A percentile compares a stretch with the other conserved stretches of the same genome.
These are phyloP conservation scores for Hedychridium roseum DNA, from an alignment of 2,888 invertebrate species.

Conservation along the genomic window DNA sequence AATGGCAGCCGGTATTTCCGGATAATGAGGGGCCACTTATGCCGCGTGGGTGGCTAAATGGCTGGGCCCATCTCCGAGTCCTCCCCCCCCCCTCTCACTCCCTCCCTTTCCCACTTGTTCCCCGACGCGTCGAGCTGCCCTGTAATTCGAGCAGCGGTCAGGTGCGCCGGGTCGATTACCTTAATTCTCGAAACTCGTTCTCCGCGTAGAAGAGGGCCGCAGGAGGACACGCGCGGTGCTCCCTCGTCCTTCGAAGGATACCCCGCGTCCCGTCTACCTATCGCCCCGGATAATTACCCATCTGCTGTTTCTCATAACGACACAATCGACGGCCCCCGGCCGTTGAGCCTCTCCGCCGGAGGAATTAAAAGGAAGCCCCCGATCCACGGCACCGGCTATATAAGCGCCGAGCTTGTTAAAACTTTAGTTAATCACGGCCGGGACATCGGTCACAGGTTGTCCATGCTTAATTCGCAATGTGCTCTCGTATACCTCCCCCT, in stretches of 20 bases:
- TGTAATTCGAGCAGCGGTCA: constrained; percentile 30
- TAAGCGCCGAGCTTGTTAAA: constrained; percentile 61
- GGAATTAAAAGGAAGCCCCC: too few species aligned
- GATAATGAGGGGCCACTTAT: constrained; percentile 36
- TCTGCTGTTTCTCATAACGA: too few species aligned
- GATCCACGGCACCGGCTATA: too few species aligned
- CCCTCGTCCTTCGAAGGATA: too few species aligned
- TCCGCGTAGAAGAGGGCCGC: constrained; percentile 13
- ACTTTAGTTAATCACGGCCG: constrained; percentile 59
- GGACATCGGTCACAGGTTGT: constrained; percentile 61
- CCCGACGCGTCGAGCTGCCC: constrained; percentile 1
- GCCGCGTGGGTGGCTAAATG: constrained; percentile 42
- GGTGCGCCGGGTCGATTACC: constrained; percentile 42
- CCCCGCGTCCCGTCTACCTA: too few species aligned
- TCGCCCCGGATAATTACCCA: too few species aligned
- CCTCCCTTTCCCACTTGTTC: too few species aligned
- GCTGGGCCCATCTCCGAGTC: too few species aligned
- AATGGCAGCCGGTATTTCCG: constrained; percentile 28
- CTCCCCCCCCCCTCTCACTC: too few species aligned
- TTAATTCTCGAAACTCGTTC: constrained; percentile 46
- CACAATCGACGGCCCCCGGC: too few species aligned
- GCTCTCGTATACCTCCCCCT: constrained; percentile 7
- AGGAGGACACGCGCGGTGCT: neutral
- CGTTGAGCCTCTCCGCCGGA: too few species aligned
- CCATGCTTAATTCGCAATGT: constrained; percentile 53